Conservation (phyloP, 1,140 invertebrate species). For the Aphelenchoides besseyi region DNA sequence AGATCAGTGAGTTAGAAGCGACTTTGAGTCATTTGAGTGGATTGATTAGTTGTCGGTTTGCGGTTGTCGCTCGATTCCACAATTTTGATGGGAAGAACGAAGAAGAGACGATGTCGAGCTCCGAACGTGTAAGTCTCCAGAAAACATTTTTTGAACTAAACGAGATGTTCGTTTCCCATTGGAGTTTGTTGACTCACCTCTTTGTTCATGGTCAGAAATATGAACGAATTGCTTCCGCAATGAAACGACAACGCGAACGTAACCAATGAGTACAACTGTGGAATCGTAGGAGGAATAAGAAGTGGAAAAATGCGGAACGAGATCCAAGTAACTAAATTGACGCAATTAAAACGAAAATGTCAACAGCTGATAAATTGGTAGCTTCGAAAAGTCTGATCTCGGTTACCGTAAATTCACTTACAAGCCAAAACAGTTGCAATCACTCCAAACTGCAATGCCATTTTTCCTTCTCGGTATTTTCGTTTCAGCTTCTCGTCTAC, state of each 20-base stretch:
- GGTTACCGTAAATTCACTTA: conserved; percentile 7
- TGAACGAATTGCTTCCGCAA: conserved; percentile 17
- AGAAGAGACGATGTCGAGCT: background rate
- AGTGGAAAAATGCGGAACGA: conserved; percentile 18
- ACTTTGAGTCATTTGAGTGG: too few relatives aligned
- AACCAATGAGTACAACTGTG: conserved; percentile 5
- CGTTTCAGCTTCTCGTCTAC: conserved; percentile 3
- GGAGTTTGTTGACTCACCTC: background rate
- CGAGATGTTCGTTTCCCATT: background rate
- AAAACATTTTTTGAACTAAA: background rate
- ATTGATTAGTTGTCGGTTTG: too few relatives aligned
- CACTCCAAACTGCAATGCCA: conserved; percentile 14
- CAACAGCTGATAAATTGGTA: background rate
- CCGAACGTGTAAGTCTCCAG: background rate
- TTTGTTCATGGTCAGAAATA: conserved; percentile 19
- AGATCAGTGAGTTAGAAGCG: too few relatives aligned
- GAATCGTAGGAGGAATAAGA: conserved; percentile 2
- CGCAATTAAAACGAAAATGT: background rate
- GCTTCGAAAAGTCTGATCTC: background rate
- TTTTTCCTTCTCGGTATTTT: conserved; percentile 13
- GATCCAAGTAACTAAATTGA: conserved; percentile 15
- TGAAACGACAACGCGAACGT: background rate
- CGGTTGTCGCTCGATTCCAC: too few relatives aligned
- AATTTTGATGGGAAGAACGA: conserved; percentile 2
- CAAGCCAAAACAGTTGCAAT: conserved; percentile 12